A percentile compares a stretch with the other conserved stretches of the same genome.
Conservation (phyloP, 2,888 invertebrate genomes). For the Camptogramma bilineatum region DNA sequence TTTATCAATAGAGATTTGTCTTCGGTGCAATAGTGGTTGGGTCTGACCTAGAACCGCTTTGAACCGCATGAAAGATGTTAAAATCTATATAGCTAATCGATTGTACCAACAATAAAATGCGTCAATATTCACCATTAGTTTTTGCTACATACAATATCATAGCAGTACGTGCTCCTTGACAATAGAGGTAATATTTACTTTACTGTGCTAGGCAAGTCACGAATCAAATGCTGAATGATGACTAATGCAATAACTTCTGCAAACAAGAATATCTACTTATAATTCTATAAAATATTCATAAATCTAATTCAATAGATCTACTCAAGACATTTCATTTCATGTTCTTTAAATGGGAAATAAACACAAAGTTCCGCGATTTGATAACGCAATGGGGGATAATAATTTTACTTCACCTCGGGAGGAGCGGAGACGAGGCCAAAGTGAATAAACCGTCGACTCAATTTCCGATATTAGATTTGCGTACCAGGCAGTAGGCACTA, state of each 20-base stretch:
- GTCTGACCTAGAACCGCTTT: conserved; percentile 35
- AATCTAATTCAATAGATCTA: conserved; percentile 11
- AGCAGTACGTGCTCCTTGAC: conserved; percentile 6
- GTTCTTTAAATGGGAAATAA: conserved; percentile 33
- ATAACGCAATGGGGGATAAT: conserved; percentile 62
- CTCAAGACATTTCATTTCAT: conserved; percentile 36
- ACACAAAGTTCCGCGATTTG: conserved; percentile 47
- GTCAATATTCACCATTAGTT: conserved; percentile 47
- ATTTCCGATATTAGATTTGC: conserved; percentile 81
- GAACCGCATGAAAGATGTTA: conserved; percentile 57
- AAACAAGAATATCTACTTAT: conserved; percentile 14
- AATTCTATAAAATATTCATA: conserved; percentile 5
- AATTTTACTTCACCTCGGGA: conserved; percentile 68
- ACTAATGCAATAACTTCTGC: conserved; percentile 10
- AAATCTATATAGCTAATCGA: conserved; percentile 47
- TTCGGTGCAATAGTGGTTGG: conserved; percentile 11
- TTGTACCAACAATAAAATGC: conserved; percentile 41
- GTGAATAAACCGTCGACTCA: conserved; percentile 72
- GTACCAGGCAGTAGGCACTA: conserved; percentile 56
- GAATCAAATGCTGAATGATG: conserved; percentile 15
- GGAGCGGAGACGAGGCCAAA: conserved; percentile 65
- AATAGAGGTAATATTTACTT: conserved; percentile 11
- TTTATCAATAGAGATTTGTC: conserved; percentile 21
- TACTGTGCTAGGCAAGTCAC: conserved; percentile 25
- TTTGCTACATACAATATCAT: conserved; percentile 5